Evolutionary conservation across 2,888 invertebrate genomes (phyloP).

Genomic region (Dendrolimus pini): DNA sequence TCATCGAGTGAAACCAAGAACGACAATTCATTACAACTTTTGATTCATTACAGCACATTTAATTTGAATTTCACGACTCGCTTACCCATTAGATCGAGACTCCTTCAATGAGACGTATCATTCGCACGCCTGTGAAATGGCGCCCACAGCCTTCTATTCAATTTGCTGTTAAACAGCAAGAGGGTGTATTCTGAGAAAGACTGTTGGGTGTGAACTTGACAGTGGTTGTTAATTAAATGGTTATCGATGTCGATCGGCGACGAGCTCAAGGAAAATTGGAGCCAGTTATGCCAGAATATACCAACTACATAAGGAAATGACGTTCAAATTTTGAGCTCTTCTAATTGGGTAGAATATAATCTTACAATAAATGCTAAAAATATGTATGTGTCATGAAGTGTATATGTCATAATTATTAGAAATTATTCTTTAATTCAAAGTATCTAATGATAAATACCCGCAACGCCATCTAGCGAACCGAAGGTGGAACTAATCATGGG

Average conservation of each 20-base stretch:
- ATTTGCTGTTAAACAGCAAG: conserved; percentile 31
- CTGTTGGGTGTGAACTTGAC: conserved; percentile 63
- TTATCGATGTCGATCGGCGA: conserved; percentile 38
- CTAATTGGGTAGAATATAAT: no score
- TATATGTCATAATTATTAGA: no score
- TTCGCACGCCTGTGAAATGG: conserved; percentile 19
- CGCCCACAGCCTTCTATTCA: conserved; percentile 27
- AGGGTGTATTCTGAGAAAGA: conserved; percentile 26
- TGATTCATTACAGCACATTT: conserved; percentile 18
- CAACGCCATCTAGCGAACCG: no score
- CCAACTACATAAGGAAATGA: no score
- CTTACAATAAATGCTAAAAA: no score
- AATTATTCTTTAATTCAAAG: no score
- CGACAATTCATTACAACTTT: conserved; percentile 17
- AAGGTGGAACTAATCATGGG: no score
- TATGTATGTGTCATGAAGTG: no score
- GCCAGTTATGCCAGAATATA: conserved; percentile 1
- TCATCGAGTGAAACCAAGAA: conserved; percentile 5
- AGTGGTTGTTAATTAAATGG: conserved; percentile 63
- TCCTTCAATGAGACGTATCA: conserved; percentile 8
- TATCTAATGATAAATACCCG: no score
- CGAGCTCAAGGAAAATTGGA: conserved; percentile 41
- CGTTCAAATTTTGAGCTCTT: no score
- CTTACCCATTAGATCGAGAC: conserved; percentile 7
- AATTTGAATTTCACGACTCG: conserved; percentile 6